Percentiles rank a stretch among this genome's conserved stretches.
Evolutionary conservation across 2,888 invertebrate genomes (phyloP).

Genomic region (Dolichomitus sp.): DNA sequence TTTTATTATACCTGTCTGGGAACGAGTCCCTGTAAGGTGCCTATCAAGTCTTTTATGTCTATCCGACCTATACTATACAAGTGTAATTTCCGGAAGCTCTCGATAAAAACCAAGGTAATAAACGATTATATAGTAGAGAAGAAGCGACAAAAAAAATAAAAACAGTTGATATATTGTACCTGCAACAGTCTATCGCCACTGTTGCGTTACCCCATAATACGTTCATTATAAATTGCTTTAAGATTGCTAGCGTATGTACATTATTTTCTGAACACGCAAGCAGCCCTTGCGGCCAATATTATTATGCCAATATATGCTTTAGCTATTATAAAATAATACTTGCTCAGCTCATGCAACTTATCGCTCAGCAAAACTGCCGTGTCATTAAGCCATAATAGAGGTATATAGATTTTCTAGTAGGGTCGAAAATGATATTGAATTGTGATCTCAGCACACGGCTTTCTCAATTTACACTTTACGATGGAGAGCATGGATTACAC

Average conservation of each 20-base stretch:
- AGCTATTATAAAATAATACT: constrained; percentile 4
- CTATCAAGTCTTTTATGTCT: constrained; percentile 8
- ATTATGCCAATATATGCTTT: not conserved
- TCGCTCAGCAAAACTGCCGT: not conserved
- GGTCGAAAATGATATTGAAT: not conserved
- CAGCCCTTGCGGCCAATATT: not conserved
- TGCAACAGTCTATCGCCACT: not conserved
- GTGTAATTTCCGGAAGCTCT: not conserved
- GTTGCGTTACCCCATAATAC: not conserved
- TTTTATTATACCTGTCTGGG: not conserved
- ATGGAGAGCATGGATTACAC: not conserved
- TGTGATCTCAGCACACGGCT: not conserved
- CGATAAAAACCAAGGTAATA: constrained; percentile 18
- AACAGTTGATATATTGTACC: not conserved
- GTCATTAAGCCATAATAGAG: not conserved
- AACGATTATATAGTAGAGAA: constrained; percentile 19
- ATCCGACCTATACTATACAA: not conserved
- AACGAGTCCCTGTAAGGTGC: not conserved
- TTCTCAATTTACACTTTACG: constrained; percentile 1
- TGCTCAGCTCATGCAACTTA: not conserved
- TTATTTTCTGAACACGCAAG: not conserved
- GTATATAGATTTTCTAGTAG: not conserved
- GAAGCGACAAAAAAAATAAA: constrained; percentile 2
- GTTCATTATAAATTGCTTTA: constrained; percentile 9
- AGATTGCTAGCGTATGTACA: not conserved